Evolutionary conservation across 1,140 invertebrate genomes (phyloP), one percentile per base, ranked within the genome.

Genomic region (Drosophila triauraria): DNA sequence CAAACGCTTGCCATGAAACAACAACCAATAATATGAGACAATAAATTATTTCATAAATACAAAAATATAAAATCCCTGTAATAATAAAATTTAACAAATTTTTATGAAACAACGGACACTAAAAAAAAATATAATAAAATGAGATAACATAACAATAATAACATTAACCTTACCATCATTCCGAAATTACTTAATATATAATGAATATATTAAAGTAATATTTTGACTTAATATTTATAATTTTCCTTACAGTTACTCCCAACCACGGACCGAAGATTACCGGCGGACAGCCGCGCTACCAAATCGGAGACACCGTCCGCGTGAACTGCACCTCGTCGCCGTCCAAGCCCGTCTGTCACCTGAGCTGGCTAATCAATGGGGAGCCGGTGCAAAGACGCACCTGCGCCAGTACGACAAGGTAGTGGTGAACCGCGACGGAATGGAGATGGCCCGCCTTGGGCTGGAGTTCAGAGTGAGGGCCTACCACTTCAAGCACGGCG

Each of bases 341-440:
- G 75, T 98, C 97, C 12, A 95, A 97, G 83, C 97, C 97, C 1
- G 96, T 96, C 0, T 97, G 97, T 12, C 95, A 96, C 70, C 94
- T 98, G 32, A 95, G 95, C 43, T 98, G 97, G 97, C 97, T 96
- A 92, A 96, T 98, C 87, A 98, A 98, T 86, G 96, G 96, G 42
- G 96, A 97, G 80, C 95, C 95, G 80, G 96, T 96, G 82, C 95
- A 94, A 76, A 92, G 1, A 70, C 87, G 4, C 93, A 94, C 25
- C 78, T 94, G 4, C 84, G 71, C 27, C 83, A 81, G 46, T 92
- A 71, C 40, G 91, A 92, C 54, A 92, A 91, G 17, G 70, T 91
- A 40, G 76, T 91, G 32, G 78, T 88, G 0, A 91, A 92, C 35
- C 88, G 91, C 7, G 92, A 93, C 54, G 91, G 96, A 0, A 93